Evolutionary conservation across 1,140 invertebrate genomes (phyloP), one percentile per base, ranked within the genome.

Genomic region (Ceratosolen solmsi): DNA sequence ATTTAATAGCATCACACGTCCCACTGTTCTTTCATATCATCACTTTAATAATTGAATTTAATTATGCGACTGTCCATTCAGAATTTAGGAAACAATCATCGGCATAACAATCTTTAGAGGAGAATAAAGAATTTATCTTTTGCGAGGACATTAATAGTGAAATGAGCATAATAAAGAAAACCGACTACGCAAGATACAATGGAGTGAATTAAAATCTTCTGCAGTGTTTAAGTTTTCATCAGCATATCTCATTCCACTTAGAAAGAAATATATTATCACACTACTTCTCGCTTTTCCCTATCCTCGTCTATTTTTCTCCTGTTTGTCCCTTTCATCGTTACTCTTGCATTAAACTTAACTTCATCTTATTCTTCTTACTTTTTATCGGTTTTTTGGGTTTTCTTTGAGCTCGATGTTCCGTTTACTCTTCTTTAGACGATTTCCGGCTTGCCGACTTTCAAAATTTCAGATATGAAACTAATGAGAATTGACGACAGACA

Each of bases 401-500:
- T 60, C 70, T 36, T 60, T 15, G 22, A 51, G 46, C 54, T 33
- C 27, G n/a, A 8, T 49, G 56, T 80, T 79, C 78, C 78, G 65
- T 72, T 71, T 46, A 41, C 63, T 74, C 71, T 71, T 74, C 79
- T 74, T 80, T 80, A 27, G 71, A 22, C 71, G 79, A 27, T 71
- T 80, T 80, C 79, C 71, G 71, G 79, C 49, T 71, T 30, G 71
- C 65, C 79, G 79, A 54, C 56, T 36, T n/a, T 79, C 68, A 22
- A 79, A 51, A 79, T 79, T 60, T 54, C 33, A 79, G 78, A 79
- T 79, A 79, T 49, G 54, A 72, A 71, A 38, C 56, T 79, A 79
- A 79, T 68, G 78, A 72, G 78, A 49, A n/a, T 46, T 27, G 68
- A 79, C 17, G 65, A 15, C n/a, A 22, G 68, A 79, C 63, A 30